phyloP scores from a whole-genome alignment of 1,140 invertebrate species.

The Ruditapes philippinarum region DNA sequence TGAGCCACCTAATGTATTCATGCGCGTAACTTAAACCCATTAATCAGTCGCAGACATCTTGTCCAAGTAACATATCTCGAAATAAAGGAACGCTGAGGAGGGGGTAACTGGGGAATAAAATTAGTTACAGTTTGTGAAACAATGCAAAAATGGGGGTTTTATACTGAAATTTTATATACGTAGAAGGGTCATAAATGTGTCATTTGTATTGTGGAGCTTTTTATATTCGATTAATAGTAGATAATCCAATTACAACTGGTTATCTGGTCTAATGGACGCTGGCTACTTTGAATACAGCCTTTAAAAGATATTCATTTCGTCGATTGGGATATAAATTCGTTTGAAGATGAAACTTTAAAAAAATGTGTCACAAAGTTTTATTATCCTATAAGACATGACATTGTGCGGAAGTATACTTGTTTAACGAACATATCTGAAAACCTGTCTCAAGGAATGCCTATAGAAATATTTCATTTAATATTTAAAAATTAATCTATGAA shows the following conservation, averaged over 20 bases:
- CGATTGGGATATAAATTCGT: neutral
- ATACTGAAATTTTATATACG: neutral
- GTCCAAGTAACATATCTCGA: constrained; percentile 29
- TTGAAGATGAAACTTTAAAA: neutral
- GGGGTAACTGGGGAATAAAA: constrained; percentile 1
- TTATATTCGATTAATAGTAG: constrained; percentile 45
- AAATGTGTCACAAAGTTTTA: neutral
- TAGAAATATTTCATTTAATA: too few relatives aligned
- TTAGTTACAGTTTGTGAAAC: neutral
- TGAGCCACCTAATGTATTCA: constrained; percentile 55
- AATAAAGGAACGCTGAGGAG: neutral
- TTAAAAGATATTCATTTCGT: neutral
- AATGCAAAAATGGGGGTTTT: neutral
- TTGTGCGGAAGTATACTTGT: too few relatives aligned
- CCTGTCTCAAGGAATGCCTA: too few relatives aligned
- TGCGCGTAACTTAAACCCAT: constrained; percentile 32
- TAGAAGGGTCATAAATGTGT: constrained; percentile 52
- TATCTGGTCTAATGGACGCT: neutral
- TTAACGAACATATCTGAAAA: too few relatives aligned
- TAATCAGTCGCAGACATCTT: constrained; percentile 59
- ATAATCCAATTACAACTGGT: constrained; percentile 51
- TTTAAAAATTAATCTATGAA: too few relatives aligned
- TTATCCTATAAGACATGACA: too few relatives aligned
- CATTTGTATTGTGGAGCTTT: constrained; percentile 29
- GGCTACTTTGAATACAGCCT: constrained; percentile 40